Evolutionary conservation across 2,888 invertebrate species (phyloP).

Genomic region (Cheilosia vulpina): DNA sequence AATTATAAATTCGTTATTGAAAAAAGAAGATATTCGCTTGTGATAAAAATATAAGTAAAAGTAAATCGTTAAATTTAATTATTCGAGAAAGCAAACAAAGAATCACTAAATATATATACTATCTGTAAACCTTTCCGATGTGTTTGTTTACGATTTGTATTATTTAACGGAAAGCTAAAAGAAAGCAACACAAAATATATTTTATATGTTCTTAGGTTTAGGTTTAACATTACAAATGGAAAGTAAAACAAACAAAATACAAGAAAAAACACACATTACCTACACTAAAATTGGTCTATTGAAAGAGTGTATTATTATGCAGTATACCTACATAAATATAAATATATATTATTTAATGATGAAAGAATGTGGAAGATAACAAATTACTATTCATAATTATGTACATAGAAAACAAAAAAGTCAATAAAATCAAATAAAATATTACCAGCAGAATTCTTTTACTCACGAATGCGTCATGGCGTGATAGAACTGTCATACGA

Average conservation of each 20-base stretch:
- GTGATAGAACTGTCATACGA: too few relatives aligned
- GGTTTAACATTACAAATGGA: slow-evolving; percentile 21
- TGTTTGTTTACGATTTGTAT: slow-evolving; percentile 46
- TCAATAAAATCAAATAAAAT: slow-evolving; percentile 31
- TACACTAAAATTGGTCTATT: slow-evolving; percentile 38
- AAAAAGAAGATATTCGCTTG: slow-evolving; percentile 59
- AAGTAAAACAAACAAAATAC: slow-evolving; percentile 13
- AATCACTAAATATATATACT: slow-evolving; percentile 43
- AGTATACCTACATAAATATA: slow-evolving; percentile 35
- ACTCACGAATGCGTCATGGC: too few relatives aligned
- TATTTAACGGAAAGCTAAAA: slow-evolving; percentile 24
- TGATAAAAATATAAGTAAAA: slow-evolving; percentile 50
- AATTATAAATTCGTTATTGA: slow-evolving; percentile 9
- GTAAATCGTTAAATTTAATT: slow-evolving; percentile 14
- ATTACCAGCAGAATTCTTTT: background rate
- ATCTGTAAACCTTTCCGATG: slow-evolving; percentile 25
- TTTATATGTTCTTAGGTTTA: slow-evolving; percentile 61
- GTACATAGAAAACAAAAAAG: slow-evolving; percentile 56
- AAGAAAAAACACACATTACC: slow-evolving; percentile 7
- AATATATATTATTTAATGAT: slow-evolving; percentile 19
- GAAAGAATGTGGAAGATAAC: slow-evolving; percentile 29
- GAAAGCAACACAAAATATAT: slow-evolving; percentile 34
- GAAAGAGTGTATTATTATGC: slow-evolving; percentile 37
- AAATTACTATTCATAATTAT: slow-evolving; percentile 63
- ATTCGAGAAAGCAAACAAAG: slow-evolving; percentile 43